Base-by-base conservation (phyloP, 92 coral and sea anemone species). In the Palythoa grandiflora region DNA sequence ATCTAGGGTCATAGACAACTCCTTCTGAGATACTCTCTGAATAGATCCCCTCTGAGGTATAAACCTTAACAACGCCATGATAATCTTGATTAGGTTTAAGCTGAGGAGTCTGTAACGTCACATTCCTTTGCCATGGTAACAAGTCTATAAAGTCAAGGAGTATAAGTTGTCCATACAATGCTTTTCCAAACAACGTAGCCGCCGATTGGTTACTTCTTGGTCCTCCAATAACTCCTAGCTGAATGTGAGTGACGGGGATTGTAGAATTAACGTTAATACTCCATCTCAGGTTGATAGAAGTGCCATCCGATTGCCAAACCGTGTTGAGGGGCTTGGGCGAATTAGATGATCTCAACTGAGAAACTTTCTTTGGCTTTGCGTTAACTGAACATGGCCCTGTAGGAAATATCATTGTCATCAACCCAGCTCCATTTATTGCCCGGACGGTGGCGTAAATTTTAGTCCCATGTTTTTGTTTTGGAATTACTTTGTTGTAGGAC, bases 371-470 rank as follows among this genome's bases (percentile, higher is more conserved):
- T 20, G 94, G 89, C 14, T 90, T 83, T 38, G 96, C 73, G 57
- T 78, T 63, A 51, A 91, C 96, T 38, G 94, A 78, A 40, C 92
- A 71, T 8, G 95, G 93, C 10, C 89, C 90, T 39, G 79, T 73
- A 2, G 98, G 92, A 17, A 68, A 75, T 73, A 93, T 50, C 50
- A 79, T 75, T 0, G 97, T 89, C 51, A 80, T 80, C 17, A 91
- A 86, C 6, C 96, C 97, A 9, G 89, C 99, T 39, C 89, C 83
- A 63, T 97, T 97, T 59, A 91, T 79, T 11, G 90, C 99, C 84
- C 87, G 88, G 16, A 97, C 92, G 15, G 90, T 88, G 6, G 97
- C 90, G 71, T 89, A 94, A 38, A 95, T 89, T 84, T 57, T 4
- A 1, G 96, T 91, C 2, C 97, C 96, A 47, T 96, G 85, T 19